A percentile compares a stretch with the other conserved stretches of the same genome.
Conservation (phyloP, 2,888 invertebrate genomes). For the Coecobrya sp. region DNA sequence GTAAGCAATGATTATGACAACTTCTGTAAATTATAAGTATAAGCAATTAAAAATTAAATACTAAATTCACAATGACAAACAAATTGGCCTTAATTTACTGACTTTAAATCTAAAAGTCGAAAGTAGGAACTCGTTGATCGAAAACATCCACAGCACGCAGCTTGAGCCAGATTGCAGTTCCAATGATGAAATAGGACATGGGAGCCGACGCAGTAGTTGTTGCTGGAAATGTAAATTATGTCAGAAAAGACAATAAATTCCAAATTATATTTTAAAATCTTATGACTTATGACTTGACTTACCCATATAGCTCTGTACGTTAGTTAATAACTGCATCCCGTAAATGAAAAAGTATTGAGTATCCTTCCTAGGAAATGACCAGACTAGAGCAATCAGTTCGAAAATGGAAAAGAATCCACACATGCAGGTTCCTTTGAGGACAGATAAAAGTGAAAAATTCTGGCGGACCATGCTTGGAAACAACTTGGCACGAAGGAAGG, state of each 20-base stretch:
- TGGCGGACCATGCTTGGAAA: constrained; percentile 49
- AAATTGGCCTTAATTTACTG: neutral
- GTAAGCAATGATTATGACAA: neutral
- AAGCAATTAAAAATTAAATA: too few species aligned
- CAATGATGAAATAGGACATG: constrained; percentile 40
- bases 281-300: neutral
- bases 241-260: neutral
- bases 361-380: constrained; percentile 82
- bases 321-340: constrained; percentile 83
- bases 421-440: constrained; percentile 85
- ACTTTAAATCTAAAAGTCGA: constrained; percentile 26
- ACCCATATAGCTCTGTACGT: constrained; percentile 83
- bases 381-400: constrained; percentile 84
- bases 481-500: constrained; percentile 52
- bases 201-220: constrained; percentile 54
- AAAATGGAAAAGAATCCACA: constrained; percentile 84
- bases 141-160: constrained; percentile 21
- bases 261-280: neutral
- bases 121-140: constrained; percentile 45
- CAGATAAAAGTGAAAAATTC: constrained; percentile 78
- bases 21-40: neutral
- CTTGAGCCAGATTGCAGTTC: constrained; percentile 63
- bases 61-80: neutral
- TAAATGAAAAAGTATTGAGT: constrained; percentile 82
- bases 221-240: constrained; percentile 13